These are phyloP conservation scores for Patella depressa DNA, from an alignment of 2,888 invertebrate genomes.

Conservation along the genomic window DNA sequence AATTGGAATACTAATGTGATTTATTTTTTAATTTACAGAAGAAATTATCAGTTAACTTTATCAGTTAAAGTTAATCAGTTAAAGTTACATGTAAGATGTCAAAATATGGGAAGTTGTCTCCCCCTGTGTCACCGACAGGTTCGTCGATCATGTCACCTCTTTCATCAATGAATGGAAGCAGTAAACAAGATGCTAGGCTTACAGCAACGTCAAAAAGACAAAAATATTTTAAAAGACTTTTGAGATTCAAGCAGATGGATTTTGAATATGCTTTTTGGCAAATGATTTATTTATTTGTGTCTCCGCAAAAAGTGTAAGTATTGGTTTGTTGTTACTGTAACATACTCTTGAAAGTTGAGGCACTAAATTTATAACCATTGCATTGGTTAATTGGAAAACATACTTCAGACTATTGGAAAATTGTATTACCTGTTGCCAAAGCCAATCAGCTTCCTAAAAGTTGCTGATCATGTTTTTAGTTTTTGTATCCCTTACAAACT, in stretches of 20 bases:
- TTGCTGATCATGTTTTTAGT: no score
- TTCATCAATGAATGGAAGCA: conserved; percentile 23
- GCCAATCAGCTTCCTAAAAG: no score
- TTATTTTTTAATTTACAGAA: no score
- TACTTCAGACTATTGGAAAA: no score
- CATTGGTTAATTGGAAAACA: no score
- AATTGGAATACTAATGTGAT: no score
- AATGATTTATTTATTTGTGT: conserved; percentile 93
- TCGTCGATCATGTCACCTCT: conserved; percentile 48
- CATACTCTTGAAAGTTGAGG: no score
- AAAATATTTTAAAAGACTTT: conserved; percentile 77
- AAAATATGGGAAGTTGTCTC: conserved; percentile 53
- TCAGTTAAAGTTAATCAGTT: conserved; percentile 4
- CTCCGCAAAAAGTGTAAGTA: conserved; percentile 90
- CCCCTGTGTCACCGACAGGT: conserved; percentile 56
- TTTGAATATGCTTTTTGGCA: conserved; percentile 99
- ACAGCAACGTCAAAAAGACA: conserved; percentile 84
- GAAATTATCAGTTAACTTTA: no score
- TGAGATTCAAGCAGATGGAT: conserved; percentile 97
- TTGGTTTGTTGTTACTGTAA: not conserved
- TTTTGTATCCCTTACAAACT: no score
- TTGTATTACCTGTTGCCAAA: no score
- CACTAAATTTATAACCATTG: no score
- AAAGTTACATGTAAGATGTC: conserved; percentile 25
- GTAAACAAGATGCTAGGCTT: conserved; percentile 50